Base-by-base conservation (phyloP, 92 coral and sea anemone genomes). In the Pocillopora grandis region DNA sequence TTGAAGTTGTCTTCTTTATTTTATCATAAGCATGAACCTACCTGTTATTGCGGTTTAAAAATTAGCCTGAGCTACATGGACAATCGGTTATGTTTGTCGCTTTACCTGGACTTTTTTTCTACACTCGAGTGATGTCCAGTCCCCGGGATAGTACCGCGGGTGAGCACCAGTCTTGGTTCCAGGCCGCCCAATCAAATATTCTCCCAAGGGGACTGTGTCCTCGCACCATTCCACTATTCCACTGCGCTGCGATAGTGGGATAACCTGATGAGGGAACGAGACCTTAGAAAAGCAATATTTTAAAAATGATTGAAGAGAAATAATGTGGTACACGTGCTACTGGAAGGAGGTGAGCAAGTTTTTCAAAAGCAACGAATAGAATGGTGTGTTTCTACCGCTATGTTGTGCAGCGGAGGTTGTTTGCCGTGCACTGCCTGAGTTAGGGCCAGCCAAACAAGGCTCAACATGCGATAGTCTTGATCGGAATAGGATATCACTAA, bases 181-280 rank as follows among this genome's bases (percentile, higher is more conserved):
- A 36, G 88, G 88, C 20, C 89, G 88, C 18, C 99, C 99, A 42
- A 96, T 91, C 79, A 96, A 90, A 84, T 96, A 96, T 81, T 94
- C 95, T 20, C 99, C 99, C 61, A 96, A 65, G 18, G 99, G 99
- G 81, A 91, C 90, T 2, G 99, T 96, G 23, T 92, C 98, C 87
- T 96, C 99, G 42, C 99, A 96, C 99, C 99, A 96, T 66, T 96
- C 99, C 72, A 96, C 89, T 80, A 96, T 91, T 9, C 99, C 99
- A 82, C 99, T 96, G 60, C 99, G 94, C 85, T 96, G 99, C 23
- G 99, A 92, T 73, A 96, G 70, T 2, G 99, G 99, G 23, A 96
- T 93, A 5, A 96, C 99, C 99, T 96, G 21, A 33, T 21, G 35
- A 11, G 42, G 70, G 20, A 12, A 61, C 60, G 55, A 13, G 13